Evolutionary conservation across 2,888 invertebrate genomes (phyloP).

Genomic region (Diplazon laetatorius): DNA sequence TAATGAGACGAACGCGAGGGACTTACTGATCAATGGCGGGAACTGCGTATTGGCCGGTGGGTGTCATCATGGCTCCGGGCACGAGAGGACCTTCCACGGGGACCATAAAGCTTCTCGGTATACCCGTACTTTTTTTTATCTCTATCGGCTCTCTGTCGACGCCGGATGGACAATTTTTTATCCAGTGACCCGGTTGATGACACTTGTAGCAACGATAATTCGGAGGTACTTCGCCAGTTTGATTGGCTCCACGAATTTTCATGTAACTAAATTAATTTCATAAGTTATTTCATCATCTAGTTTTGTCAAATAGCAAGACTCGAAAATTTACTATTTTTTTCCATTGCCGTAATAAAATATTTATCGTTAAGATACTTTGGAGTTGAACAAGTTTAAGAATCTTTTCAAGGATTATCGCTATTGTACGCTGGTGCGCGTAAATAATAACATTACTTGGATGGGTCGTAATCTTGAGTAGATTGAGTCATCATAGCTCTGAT

Average conservation of each 20-base stretch:
- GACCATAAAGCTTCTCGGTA: slow-evolving; percentile 97
- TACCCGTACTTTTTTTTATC: slow-evolving; percentile 97
- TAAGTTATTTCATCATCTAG: neutral
- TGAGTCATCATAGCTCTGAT: slow-evolving; percentile 99
- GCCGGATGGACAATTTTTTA: slow-evolving; percentile 95
- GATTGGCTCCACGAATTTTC: slow-evolving; percentile 93
- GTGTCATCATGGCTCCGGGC: slow-evolving; percentile 96
- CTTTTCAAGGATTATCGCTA: neutral
- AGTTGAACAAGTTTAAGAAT: too few relatives aligned
- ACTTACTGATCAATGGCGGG: slow-evolving; percentile 94
- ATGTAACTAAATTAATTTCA: slow-evolving; percentile 88
- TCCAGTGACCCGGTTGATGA: slow-evolving; percentile 98
- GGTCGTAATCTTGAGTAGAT: slow-evolving; percentile 98
- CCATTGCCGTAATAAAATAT: too few relatives aligned
- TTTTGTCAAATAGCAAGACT: too few relatives aligned
- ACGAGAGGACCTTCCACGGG: slow-evolving; percentile 94
- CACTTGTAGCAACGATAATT: slow-evolving; percentile 97
- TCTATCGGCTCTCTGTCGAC: slow-evolving; percentile 88
- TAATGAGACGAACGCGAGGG: slow-evolving; percentile 16
- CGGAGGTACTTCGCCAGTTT: slow-evolving; percentile 94
- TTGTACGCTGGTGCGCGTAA: slow-evolving; percentile 82
- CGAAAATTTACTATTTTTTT: too few relatives aligned
- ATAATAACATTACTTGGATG: too few relatives aligned
- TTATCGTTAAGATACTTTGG: too few relatives aligned
- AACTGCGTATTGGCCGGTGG: slow-evolving; percentile 93